These are phyloP conservation scores for Zoanthus sansibaricus DNA, from an alignment of 92 coral and sea anemone species.

Conservation along the genomic window DNA sequence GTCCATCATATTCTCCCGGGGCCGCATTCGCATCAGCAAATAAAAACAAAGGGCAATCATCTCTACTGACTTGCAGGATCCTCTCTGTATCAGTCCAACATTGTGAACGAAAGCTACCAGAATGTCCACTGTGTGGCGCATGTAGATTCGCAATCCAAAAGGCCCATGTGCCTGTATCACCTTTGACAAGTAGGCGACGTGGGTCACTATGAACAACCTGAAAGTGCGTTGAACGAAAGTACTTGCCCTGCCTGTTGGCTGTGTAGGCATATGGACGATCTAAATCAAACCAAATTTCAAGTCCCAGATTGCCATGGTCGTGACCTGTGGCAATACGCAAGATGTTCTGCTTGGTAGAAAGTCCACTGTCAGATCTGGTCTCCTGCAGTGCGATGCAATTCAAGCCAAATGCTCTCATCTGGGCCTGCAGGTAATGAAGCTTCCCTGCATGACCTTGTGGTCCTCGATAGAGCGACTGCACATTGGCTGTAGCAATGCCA, in stretches of 20 bases:
- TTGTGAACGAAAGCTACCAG: background rate
- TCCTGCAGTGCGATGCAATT: too few species aligned
- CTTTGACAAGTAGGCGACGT: background rate
- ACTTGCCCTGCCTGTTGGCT: background rate
- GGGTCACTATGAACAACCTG: background rate
- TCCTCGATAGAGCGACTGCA: too few species aligned
- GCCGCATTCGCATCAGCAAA: background rate
- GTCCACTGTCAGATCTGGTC: too few species aligned
- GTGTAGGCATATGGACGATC: background rate
- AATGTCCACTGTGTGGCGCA: background rate
- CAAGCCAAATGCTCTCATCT: too few species aligned
- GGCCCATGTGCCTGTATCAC: background rate
- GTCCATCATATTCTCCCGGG: background rate
- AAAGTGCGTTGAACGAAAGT: too few species aligned
- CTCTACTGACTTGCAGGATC: background rate
- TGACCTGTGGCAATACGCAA: too few species aligned
- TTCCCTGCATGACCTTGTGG: too few species aligned
- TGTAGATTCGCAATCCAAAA: background rate
- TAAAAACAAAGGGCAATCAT: background rate
- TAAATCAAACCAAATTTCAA: too few species aligned
- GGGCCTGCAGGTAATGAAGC: too few species aligned
- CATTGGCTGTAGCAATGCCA: too few species aligned
- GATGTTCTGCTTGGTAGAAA: too few species aligned
- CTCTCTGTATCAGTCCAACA: background rate
- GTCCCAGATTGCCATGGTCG: too few species aligned